A percentile compares a stretch with the other conserved stretches of the same genome.
Conservation (phyloP, 2,888 invertebrate genomes). For the Coleophora flavipennella region DNA sequence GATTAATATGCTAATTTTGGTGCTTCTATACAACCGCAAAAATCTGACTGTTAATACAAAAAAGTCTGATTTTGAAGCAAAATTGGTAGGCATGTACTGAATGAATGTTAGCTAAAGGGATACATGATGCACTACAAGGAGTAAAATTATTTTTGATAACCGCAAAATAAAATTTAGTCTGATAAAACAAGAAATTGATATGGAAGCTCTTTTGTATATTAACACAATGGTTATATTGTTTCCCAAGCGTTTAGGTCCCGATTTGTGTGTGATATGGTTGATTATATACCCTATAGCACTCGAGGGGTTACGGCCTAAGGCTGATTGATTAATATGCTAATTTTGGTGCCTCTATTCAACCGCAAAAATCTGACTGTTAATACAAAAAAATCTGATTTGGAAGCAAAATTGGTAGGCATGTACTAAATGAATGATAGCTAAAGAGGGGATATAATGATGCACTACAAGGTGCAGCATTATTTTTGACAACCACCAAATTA, state of each 20-base stretch:
- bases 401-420: no score
- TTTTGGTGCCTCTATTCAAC: constrained; percentile 14
- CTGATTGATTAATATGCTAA: constrained; percentile 38
- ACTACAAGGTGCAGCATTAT: no score
- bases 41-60: neutral
- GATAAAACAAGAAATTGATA: constrained; percentile 35
- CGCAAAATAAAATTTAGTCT: no score
- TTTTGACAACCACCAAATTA: no score
- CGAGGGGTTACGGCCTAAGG: constrained; percentile 20
- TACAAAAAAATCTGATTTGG: no score
- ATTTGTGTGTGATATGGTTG: constrained; percentile 19
- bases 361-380: neutral
- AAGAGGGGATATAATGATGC: no score
- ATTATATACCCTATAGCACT: neutral
- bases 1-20: constrained; percentile 31
- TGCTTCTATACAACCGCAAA: constrained; percentile 9
- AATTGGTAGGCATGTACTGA: no score
- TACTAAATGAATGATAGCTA: no score
- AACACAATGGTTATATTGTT: constrained; percentile 53
- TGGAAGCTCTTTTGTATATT: constrained; percentile 41
- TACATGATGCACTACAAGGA: no score
- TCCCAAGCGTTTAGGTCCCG: constrained; percentile 31
- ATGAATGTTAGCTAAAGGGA: no score
- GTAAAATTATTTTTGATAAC: no score
- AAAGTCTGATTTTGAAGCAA: no score